Percentiles rank a stretch among this genome's conserved stretches.
phyloP scores from a whole-genome alignment of 2,113 vertebrate species.

The Hippocampus comes region DNA sequence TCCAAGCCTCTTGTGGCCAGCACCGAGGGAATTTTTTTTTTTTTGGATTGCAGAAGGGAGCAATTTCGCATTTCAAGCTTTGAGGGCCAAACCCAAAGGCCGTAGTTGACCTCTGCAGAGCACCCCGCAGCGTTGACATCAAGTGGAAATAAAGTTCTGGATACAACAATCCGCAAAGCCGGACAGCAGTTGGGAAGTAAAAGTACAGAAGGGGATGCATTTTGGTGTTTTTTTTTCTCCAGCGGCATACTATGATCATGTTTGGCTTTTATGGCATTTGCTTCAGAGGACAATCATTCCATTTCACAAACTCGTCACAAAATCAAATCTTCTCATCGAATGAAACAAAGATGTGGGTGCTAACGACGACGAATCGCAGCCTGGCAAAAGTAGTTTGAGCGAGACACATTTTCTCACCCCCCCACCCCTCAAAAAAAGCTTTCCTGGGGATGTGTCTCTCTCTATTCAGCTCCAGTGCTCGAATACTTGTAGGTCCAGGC shows the following conservation, averaged over 20 bases:
- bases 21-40: conserved; percentile 56
- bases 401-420: background rate
- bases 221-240: conserved; percentile 6
- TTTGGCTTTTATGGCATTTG: conserved; percentile 34
- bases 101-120: conserved; percentile 51
- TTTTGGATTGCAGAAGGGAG: conserved; percentile 67
- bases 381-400: too few species aligned
- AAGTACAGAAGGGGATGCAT: conserved; percentile 30
- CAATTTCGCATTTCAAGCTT: conserved; percentile 66
- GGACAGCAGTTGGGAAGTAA: conserved; percentile 40
- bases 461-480: conserved; percentile 57
- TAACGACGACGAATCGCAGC: too few species aligned
- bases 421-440: conserved; percentile 10
- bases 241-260: conserved; percentile 23
- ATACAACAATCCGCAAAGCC: conserved; percentile 42
- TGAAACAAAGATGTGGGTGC: too few species aligned
- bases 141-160: conserved; percentile 41
- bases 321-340: too few species aligned
- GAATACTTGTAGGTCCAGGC: conserved; percentile 21
- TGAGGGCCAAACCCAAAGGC: conserved; percentile 51
- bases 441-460: conserved; percentile 54
- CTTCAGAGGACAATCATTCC: conserved; percentile 60
- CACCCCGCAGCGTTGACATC: conserved; percentile 47
- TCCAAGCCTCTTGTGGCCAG: conserved; percentile 58
- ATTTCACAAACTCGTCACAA: conserved; percentile 50